Conservation (phyloP, 2,797 vertebrate genomes). For the Valencia hispanica region DNA sequence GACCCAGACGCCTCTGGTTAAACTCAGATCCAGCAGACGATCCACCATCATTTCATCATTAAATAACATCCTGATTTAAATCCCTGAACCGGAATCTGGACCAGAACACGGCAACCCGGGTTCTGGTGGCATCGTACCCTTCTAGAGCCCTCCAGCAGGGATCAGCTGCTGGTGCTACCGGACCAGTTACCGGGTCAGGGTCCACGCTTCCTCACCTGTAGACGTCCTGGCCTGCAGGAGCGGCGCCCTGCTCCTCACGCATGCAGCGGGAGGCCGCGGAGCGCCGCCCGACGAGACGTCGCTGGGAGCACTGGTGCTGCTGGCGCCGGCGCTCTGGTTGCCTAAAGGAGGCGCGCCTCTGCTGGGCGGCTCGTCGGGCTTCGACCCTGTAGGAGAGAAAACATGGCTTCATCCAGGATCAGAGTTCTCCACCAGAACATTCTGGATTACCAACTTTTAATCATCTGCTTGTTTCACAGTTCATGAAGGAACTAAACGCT, state of each 20-base stretch:
- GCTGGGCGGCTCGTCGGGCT: slow-evolving; percentile 56
- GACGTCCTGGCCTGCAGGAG: slow-evolving; percentile 60
- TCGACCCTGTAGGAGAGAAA: slow-evolving; percentile 22
- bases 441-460: too few species aligned
- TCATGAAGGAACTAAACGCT: too few species aligned
- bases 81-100: not conserved
- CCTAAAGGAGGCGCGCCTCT: too few species aligned
- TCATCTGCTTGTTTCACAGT: too few species aligned
- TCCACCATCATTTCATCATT: too few species aligned
- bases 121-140: not conserved
- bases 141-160: too few species aligned
- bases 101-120: not conserved
- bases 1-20: too few species aligned
- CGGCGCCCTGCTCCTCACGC: slow-evolving; percentile 53
- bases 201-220: slow-evolving; percentile 51
- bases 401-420: not conserved
- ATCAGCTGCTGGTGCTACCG: not conserved
- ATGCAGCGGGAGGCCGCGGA: slow-evolving; percentile 19
- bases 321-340: too few species aligned
- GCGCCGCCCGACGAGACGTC: not conserved
- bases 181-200: too few species aligned
- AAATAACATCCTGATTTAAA: not conserved
- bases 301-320: slow-evolving; percentile 18
- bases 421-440: not conserved
- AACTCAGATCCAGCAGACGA: too few species aligned